Conservation (phyloP, 2,797 vertebrate genomes). For the Enteromius trimaculatus region DNA sequence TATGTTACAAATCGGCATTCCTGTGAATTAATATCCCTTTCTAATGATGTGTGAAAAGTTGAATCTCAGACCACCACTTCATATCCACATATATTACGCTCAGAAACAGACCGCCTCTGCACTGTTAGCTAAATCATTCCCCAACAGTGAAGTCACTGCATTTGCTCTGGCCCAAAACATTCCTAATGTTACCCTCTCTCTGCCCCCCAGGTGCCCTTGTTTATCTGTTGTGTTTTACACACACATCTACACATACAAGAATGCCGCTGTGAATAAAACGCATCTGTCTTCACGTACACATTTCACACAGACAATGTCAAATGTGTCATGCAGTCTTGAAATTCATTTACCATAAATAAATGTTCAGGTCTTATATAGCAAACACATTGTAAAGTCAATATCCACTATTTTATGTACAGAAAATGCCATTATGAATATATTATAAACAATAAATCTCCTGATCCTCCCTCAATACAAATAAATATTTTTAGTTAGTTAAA, state of each 20-base stretch:
- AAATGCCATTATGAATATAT: background rate
- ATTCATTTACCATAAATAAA: background rate
- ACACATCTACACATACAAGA: background rate
- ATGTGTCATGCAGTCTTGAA: background rate
- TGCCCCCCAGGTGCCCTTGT: constrained; percentile 42
- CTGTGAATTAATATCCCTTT: constrained; percentile 46
- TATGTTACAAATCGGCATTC: constrained; percentile 48
- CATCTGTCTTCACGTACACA: constrained; percentile 16
- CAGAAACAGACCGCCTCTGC: constrained; percentile 70
- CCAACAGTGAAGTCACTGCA: constrained; percentile 73
- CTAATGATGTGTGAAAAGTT: constrained; percentile 47
- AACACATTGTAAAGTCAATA: background rate
- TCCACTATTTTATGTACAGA: background rate
- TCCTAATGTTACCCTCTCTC: constrained; percentile 41
- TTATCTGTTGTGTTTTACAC: constrained; percentile 19
- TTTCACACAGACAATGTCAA: constrained; percentile 12
- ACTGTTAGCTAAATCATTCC: constrained; percentile 62
- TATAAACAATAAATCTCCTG: background rate
- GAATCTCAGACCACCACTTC: constrained; percentile 57
- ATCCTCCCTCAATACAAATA: background rate
- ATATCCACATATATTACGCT: constrained; percentile 55
- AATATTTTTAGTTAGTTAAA: background rate
- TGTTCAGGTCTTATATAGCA: background rate
- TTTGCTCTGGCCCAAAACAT: constrained; percentile 68
- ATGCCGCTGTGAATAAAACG: background rate